phyloP scores from a whole-genome alignment of 2,888 invertebrate species.

The Diarsia dahlii region DNA sequence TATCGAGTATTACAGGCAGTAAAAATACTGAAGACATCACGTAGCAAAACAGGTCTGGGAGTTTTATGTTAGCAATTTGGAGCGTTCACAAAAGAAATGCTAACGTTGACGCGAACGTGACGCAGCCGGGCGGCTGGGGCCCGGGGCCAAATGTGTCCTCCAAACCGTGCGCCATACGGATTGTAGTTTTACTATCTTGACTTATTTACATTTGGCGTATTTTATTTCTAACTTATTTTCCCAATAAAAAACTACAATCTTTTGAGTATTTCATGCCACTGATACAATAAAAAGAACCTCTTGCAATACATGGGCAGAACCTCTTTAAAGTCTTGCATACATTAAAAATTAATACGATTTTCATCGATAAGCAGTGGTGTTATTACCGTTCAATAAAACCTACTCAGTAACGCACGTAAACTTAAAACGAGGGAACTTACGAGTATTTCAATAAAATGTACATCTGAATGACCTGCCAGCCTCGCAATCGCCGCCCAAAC shows the following conservation, averaged over 20 bases:
- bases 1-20: slow-evolving; percentile 85
- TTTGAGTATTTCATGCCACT: neutral
- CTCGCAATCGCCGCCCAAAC: slow-evolving; percentile 65
- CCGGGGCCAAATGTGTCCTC: slow-evolving; percentile 67
- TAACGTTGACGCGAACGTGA: slow-evolving; percentile 84
- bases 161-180: slow-evolving; percentile 58
- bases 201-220: slow-evolving; percentile 62
- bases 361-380: slow-evolving; percentile 53
- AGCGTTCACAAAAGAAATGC: slow-evolving; percentile 89
- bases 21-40: slow-evolving; percentile 87
- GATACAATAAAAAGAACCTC: neutral
- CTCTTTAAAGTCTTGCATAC: slow-evolving; percentile 34
- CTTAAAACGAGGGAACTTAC: slow-evolving; percentile 72
- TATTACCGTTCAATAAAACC: slow-evolving; percentile 62
- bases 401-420: slow-evolving; percentile 64
- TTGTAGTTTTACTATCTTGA: slow-evolving; percentile 65
- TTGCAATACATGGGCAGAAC: slow-evolving; percentile 19
- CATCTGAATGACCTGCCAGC: slow-evolving; percentile 73
- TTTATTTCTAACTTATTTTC: slow-evolving; percentile 36
- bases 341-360: slow-evolving; percentile 50
- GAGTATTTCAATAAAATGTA: slow-evolving; percentile 78
- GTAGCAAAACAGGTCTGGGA: slow-evolving; percentile 86
- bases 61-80: slow-evolving; percentile 90
- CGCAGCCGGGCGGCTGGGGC: slow-evolving; percentile 71
- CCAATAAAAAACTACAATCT: neutral